These are phyloP conservation scores for Seriola dumerili DNA, from an alignment of 2,113 vertebrate species.

Conservation along the genomic window DNA sequence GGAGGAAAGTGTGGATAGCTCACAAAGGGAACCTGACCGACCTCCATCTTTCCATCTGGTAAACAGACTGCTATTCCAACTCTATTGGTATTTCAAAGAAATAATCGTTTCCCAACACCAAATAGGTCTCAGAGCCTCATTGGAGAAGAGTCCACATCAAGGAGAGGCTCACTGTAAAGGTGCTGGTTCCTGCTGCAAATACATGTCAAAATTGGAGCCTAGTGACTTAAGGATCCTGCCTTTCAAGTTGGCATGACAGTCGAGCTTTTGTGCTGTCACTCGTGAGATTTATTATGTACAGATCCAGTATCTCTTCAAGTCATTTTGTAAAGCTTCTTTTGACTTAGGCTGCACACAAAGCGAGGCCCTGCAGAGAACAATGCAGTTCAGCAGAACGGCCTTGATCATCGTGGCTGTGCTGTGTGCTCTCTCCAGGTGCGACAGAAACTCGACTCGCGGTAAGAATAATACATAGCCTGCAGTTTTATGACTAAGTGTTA, in stretches of 20 bases:
- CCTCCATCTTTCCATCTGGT: constrained; percentile 81
- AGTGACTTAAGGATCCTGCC: constrained; percentile 29
- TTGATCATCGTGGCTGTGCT: constrained; percentile 54
- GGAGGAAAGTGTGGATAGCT: constrained; percentile 80
- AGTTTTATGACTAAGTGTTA: constrained; percentile 81
- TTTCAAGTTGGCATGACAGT: constrained; percentile 47
- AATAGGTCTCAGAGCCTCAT: constrained; percentile 46
- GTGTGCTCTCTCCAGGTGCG: constrained; percentile 65
- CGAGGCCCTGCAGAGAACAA: constrained; percentile 62
- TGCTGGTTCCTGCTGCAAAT: constrained; percentile 18
- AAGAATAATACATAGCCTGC: constrained; percentile 72
- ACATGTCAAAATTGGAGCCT: constrained; percentile 31
- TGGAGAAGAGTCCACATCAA: constrained; percentile 13
- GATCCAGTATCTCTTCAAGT: constrained; percentile 39
- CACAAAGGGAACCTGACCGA: constrained; percentile 78
- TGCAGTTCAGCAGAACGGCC: constrained; percentile 53
- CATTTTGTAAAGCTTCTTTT: constrained; percentile 50
- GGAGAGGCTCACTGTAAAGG: constrained; percentile 36
- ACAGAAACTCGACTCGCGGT: constrained; percentile 44
- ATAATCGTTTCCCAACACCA: constrained; percentile 59
- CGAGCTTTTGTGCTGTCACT: constrained; percentile 53
- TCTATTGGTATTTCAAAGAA: constrained; percentile 71
- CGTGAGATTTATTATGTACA: constrained; percentile 42
- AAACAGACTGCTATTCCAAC: constrained; percentile 78
- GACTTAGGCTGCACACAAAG: constrained; percentile 59